A percentile compares a stretch with the other conserved stretches of the same genome.
phyloP scores from a whole-genome alignment of 2,113 vertebrate species.

The Phylloscopus trochilus region DNA sequence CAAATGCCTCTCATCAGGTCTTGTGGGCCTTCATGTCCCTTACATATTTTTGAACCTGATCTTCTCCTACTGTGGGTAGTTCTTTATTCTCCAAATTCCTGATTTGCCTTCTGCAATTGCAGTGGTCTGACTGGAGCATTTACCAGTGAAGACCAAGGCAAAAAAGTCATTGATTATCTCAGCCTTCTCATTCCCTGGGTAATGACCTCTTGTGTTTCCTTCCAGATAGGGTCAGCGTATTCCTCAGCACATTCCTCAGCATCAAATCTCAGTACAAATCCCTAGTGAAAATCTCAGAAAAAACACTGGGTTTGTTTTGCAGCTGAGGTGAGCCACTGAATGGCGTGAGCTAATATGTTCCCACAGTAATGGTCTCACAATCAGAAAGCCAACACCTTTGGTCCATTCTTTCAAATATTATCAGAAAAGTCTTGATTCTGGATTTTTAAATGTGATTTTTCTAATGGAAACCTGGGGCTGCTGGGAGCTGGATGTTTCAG shows the following conservation, averaged over 20 bases:
- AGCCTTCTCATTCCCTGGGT: not conserved
- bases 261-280: not conserved
- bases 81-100: not conserved
- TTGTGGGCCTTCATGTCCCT: not conserved
- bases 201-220: not conserved
- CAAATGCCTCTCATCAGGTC: not conserved
- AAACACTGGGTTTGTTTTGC: not conserved
- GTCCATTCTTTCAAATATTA: not conserved
- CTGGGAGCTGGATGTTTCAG: not conserved
- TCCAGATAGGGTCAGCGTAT: not conserved
- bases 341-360: accelerated
- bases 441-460: not conserved
- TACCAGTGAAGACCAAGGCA: not conserved
- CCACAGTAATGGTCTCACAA: not conserved
- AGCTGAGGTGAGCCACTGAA: not conserved
- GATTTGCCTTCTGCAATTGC: not conserved
- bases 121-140: not conserved
- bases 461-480: not conserved
- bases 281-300: not conserved
- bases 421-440: not conserved
- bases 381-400: not conserved
- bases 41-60: not conserved
- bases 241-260: not conserved
- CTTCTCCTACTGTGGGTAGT: not conserved
- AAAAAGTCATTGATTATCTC: not conserved